A percentile compares a stretch with the other conserved stretches of the same genome.
Conservation (phyloP, 2,888 invertebrate species). For the Sphaeridia pumilis region DNA sequence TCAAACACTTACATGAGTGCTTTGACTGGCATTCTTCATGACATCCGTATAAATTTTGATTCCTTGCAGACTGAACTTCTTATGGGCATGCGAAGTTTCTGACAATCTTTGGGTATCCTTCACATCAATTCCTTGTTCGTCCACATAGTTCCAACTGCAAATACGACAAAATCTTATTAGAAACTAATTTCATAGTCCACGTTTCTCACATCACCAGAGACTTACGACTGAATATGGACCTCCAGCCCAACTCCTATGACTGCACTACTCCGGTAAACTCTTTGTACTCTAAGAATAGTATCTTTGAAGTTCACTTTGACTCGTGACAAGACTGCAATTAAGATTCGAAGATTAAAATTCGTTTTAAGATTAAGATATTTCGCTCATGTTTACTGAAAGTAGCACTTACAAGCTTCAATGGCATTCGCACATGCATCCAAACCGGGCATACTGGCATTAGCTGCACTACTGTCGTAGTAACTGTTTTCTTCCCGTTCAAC, state of each 20-base stretch:
- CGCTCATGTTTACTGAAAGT: too few relatives aligned
- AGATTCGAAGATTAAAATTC: too few relatives aligned
- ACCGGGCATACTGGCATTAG: slow-evolving; percentile 73
- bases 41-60: slow-evolving; percentile 66
- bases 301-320: slow-evolving; percentile 73
- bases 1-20: not conserved
- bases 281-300: slow-evolving; percentile 68
- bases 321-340: slow-evolving; percentile 68
- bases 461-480: slow-evolving; percentile 43
- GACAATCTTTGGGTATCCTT: slow-evolving; percentile 48
- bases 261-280: slow-evolving; percentile 19
- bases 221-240: slow-evolving; percentile 65
- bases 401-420: slow-evolving; percentile 75
- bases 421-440: slow-evolving; percentile 83
- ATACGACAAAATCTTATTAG: too few relatives aligned
- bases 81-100: slow-evolving; percentile 67
- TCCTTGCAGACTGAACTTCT: slow-evolving; percentile 67
- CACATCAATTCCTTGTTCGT: slow-evolving; percentile 68
- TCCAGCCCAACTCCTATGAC: slow-evolving; percentile 64
- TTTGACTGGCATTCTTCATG: slow-evolving; percentile 9
- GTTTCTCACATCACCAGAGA: slow-evolving; percentile 3
- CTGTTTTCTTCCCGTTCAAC: slow-evolving; percentile 43
- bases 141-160: slow-evolving; percentile 77
- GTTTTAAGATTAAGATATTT: too few relatives aligned
- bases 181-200: too few relatives aligned